phyloP scores from a whole-genome alignment of 2,113 vertebrate genomes.

The Tyrannus savana region DNA sequence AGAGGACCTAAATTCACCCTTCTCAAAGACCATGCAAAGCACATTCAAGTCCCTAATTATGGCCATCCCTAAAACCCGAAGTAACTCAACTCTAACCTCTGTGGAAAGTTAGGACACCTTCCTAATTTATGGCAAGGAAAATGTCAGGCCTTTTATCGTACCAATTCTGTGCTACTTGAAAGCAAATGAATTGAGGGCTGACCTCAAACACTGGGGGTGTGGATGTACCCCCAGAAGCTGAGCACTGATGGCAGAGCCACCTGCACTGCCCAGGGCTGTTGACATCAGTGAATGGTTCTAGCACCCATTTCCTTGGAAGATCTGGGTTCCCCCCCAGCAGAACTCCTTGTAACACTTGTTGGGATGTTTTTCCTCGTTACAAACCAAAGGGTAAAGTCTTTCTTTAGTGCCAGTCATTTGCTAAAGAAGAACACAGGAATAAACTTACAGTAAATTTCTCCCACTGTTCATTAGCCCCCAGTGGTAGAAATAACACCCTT shows the following conservation, averaged over 20 bases:
- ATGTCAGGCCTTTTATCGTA: neutral
- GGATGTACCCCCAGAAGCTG: neutral
- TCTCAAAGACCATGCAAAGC: neutral
- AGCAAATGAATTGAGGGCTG: neutral
- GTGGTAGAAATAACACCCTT: constrained; percentile 61
- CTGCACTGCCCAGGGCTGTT: neutral
- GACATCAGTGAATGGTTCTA: neutral
- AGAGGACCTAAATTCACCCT: neutral
- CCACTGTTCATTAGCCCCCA: constrained; percentile 37
- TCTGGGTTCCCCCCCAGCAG: neutral
- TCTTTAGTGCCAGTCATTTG: neutral
- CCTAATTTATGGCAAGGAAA: neutral
- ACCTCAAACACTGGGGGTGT: neutral
- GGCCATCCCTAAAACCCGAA: neutral
- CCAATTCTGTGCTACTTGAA: neutral
- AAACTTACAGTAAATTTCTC: constrained; percentile 3
- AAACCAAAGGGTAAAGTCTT: neutral
- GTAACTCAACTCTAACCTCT: neutral
- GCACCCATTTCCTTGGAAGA: neutral
- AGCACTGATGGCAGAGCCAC: neutral
- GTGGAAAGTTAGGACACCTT: neutral
- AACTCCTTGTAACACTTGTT: neutral
- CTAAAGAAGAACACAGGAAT: neutral
- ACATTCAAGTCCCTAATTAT: neutral
- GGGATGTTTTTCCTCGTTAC: neutral